phyloP scores from a whole-genome alignment of 2,113 vertebrate genomes.

The Gorsachius goisagi region DNA sequence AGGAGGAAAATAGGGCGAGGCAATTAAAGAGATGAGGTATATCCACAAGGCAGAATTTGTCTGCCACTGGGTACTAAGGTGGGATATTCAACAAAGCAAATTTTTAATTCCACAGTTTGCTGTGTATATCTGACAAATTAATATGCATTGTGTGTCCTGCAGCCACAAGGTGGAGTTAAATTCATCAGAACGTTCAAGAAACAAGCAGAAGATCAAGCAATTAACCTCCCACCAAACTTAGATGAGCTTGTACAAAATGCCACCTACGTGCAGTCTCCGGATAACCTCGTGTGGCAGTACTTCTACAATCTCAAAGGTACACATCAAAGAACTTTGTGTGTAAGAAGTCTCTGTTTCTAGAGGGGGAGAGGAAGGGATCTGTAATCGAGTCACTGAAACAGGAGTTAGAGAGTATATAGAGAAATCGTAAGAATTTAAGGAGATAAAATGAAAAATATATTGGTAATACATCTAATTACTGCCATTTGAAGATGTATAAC shows the following conservation, averaged over 20 bases:
- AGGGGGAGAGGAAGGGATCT: neutral
- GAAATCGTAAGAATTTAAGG: neutral
- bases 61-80: neutral
- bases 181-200: conserved; percentile 73
- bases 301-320: conserved; percentile 75
- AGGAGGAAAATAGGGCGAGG: neutral
- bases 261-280: conserved; percentile 60
- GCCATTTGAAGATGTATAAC: neutral
- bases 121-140: no score
- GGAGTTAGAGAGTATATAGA: neutral
- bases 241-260: conserved; percentile 57
- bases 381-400: neutral
- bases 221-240: conserved; percentile 70
- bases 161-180: conserved; percentile 68
- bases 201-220: conserved; percentile 54
- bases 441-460: neutral
- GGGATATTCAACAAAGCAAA: neutral
- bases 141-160: neutral
- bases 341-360: no score
- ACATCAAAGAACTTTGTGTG: no score
- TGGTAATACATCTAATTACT: neutral
- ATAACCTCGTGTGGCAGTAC: conserved; percentile 59
- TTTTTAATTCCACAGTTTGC: neutral
- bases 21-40: neutral
- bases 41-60: neutral